These are phyloP conservation scores for Ictidomys tridecemlineatus DNA, from an alignment of 2,113 vertebrate species.

Conservation along the genomic window DNA sequence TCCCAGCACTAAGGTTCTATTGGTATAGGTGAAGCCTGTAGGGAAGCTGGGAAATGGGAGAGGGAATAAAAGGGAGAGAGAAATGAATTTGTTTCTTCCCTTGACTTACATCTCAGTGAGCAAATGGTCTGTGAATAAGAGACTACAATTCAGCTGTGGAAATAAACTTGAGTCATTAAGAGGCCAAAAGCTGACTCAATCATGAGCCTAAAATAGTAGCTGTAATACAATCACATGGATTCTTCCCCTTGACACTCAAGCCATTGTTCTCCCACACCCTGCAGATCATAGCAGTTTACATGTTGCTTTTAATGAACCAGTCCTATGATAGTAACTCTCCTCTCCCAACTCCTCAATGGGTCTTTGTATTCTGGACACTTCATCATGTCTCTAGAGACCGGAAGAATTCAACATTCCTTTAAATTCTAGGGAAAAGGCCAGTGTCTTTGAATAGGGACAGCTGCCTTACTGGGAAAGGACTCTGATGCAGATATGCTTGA, in stretches of 20 bases:
- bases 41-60: background rate
- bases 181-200: slow-evolving; percentile 66
- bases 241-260: slow-evolving; percentile 80
- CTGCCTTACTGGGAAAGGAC: slow-evolving; percentile 59
- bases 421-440: slow-evolving; percentile 43
- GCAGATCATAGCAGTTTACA: slow-evolving; percentile 22
- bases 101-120: slow-evolving; percentile 48
- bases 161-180: slow-evolving; percentile 76
- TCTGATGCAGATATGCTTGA: background rate
- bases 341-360: slow-evolving; percentile 66
- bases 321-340: slow-evolving; percentile 63
- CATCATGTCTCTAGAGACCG: slow-evolving; percentile 49
- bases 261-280: slow-evolving; percentile 71
- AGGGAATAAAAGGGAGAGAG: background rate
- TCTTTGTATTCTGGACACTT: slow-evolving; percentile 73
- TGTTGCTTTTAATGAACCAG: slow-evolving; percentile 47
- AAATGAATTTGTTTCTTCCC: slow-evolving; percentile 2
- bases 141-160: slow-evolving; percentile 70
- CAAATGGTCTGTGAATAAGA: slow-evolving; percentile 74
- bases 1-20: background rate
- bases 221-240: slow-evolving; percentile 68
- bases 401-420: slow-evolving; percentile 43
- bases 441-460: slow-evolving; percentile 66
- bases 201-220: slow-evolving; percentile 64
- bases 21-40: background rate